Conservation (phyloP, 2,113 vertebrate species). For the Leiothrix lutea region DNA sequence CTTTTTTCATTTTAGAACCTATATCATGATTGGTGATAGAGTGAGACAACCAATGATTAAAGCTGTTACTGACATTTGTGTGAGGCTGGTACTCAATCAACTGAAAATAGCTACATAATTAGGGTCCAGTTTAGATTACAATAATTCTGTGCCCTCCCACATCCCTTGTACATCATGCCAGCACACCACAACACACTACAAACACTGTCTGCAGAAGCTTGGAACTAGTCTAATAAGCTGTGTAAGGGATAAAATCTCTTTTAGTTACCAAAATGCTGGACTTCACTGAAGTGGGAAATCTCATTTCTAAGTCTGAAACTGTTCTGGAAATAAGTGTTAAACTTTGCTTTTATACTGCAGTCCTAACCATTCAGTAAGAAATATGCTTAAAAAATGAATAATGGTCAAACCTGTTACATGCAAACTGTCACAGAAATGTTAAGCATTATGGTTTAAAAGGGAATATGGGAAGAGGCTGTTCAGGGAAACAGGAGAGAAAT, state of each 20-base stretch:
- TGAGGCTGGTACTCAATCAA: neutral
- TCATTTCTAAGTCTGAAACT: neutral
- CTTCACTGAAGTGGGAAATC: neutral
- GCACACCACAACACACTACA: neutral
- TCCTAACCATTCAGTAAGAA: neutral
- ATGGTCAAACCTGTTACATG: rapidly evolving
- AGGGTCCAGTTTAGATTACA: neutral
- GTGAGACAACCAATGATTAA: neutral
- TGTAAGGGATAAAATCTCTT: neutral
- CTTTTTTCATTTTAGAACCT: neutral
- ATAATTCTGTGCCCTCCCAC: neutral
- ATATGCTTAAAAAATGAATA: neutral
- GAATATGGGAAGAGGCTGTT: neutral
- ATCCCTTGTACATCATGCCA: neutral
- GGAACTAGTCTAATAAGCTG: neutral
- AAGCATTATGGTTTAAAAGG: neutral
- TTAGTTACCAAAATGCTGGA: neutral
- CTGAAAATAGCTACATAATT: neutral
- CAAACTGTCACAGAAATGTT: neutral
- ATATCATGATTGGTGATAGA: neutral
- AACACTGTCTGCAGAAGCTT: neutral
- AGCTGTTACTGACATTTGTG: neutral
- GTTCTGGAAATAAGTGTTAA: neutral
- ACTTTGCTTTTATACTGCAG: neutral
- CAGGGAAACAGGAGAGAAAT: neutral